A percentile compares a stretch with the other conserved stretches of the same genome.
Conservation (phyloP, 30 jellyfish, hydroid and myxozoan genomes). For the Mastigias papua region DNA sequence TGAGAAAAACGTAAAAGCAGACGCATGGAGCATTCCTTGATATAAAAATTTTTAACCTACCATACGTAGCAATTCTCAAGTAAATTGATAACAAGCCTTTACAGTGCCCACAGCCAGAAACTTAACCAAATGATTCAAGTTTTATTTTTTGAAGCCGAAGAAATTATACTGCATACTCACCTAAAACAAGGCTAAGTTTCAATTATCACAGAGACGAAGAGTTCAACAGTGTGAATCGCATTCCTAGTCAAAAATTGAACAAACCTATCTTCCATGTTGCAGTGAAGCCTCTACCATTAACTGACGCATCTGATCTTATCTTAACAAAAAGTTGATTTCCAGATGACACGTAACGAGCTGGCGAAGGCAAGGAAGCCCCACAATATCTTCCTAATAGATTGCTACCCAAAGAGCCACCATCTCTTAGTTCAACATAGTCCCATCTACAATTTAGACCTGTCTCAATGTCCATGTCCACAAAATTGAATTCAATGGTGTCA, state of each 20-base stretch:
- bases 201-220: not conserved
- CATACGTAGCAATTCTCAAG: too few species aligned
- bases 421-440: conserved; percentile 74
- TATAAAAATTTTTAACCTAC: too few species aligned
- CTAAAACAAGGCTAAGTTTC: not conserved
- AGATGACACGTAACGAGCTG: conserved; percentile 51
- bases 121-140: too few species aligned
- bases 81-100: too few species aligned
- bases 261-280: conserved; percentile 84
- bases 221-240: not conserved
- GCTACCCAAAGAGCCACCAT: conserved; percentile 71
- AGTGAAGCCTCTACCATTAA: conserved; percentile 75
- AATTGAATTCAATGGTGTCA: conserved; percentile 52
- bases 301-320: conserved; percentile 62
- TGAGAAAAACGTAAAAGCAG: too few species aligned
- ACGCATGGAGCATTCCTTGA: too few species aligned
- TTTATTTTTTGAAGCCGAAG: too few species aligned
- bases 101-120: too few species aligned
- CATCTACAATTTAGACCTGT: conserved; percentile 37
- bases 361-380: conserved; percentile 54
- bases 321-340: conserved; percentile 74
- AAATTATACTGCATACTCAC: too few species aligned
- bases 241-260: not conserved
- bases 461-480: conserved; percentile 75
- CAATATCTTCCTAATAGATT: conserved; percentile 51